Evolutionary conservation across 2,113 vertebrate species (phyloP).

Genomic region (Macquaria australasica): DNA sequence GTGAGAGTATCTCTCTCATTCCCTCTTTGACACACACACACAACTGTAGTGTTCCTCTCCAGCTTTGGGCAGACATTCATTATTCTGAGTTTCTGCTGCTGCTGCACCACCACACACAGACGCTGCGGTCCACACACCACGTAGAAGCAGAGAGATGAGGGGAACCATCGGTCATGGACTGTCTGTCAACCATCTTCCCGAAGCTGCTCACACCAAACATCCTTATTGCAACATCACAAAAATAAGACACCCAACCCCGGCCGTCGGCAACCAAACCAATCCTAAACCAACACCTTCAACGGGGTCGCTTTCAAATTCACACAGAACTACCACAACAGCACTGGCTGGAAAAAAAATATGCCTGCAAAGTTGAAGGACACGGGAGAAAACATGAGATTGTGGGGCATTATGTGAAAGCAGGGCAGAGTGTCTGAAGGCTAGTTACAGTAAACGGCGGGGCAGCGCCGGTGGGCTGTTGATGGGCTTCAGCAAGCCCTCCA

Average conservation of each 20-base stretch:
- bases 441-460: slow-evolving; percentile 71
- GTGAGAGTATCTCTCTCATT: neutral
- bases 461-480: slow-evolving; percentile 67
- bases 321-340: neutral
- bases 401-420: neutral
- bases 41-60: slow-evolving; percentile 55
- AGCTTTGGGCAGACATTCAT: slow-evolving; percentile 60
- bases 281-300: slow-evolving; percentile 21
- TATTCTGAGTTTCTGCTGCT: slow-evolving; percentile 77
- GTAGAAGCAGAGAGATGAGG: slow-evolving; percentile 28
- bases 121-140: slow-evolving; percentile 67
- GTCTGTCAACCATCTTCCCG: slow-evolving; percentile 1
- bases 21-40: slow-evolving; percentile 12
- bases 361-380: slow-evolving; percentile 71
- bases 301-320: neutral
- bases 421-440: slow-evolving; percentile 26
- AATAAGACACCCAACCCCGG: slow-evolving; percentile 27
- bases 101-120: slow-evolving; percentile 45
- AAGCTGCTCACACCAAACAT: slow-evolving; percentile 23
- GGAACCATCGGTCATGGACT: slow-evolving; percentile 26
- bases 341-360: neutral
- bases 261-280: slow-evolving; percentile 12
- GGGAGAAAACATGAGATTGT: neutral
- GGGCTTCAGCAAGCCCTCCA: slow-evolving; percentile 61
- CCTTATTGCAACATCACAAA: slow-evolving; percentile 22